These are phyloP conservation scores for Chiloscyllium punctatum DNA, from an alignment of 2,797 vertebrate genomes.

Conservation along the genomic window DNA sequence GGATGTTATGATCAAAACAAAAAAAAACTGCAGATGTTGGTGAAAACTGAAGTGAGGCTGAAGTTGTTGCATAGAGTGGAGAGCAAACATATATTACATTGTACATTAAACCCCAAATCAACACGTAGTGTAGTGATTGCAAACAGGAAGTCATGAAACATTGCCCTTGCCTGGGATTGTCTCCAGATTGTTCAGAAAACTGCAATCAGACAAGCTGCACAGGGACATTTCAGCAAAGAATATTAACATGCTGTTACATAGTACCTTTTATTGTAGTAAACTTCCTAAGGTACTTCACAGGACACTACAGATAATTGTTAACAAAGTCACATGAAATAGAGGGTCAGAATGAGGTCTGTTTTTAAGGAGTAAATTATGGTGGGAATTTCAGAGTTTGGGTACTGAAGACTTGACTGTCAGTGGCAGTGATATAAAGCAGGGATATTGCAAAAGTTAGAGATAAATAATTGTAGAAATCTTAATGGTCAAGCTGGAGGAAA, in stretches of 20 bases:
- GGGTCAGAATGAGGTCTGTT: no score
- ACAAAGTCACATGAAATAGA: no score
- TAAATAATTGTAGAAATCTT: background rate
- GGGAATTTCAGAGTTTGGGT: background rate
- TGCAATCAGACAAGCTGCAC: no score
- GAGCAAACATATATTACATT: no score
- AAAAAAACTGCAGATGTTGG: no score
- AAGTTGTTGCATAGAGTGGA: no score
- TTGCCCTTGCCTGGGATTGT: background rate
- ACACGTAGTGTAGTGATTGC: no score
- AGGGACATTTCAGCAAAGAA: background rate
- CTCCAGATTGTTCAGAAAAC: background rate
- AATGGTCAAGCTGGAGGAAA: background rate
- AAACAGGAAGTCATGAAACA: no score
- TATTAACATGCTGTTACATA: background rate
- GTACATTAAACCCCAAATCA: no score
- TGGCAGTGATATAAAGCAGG: background rate
- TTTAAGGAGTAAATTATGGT: background rate
- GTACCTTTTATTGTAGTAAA: background rate
- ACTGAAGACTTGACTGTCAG: background rate
- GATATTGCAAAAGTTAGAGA: background rate
- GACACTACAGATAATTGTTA: background rate
- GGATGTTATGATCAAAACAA: no score
- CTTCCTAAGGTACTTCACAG: background rate
- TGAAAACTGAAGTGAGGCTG: background rate